Evolutionary conservation across 2,888 invertebrate species (phyloP), one percentile per base, ranked within the genome.

Genomic region (Caenorhabditis sulstoni): DNA sequence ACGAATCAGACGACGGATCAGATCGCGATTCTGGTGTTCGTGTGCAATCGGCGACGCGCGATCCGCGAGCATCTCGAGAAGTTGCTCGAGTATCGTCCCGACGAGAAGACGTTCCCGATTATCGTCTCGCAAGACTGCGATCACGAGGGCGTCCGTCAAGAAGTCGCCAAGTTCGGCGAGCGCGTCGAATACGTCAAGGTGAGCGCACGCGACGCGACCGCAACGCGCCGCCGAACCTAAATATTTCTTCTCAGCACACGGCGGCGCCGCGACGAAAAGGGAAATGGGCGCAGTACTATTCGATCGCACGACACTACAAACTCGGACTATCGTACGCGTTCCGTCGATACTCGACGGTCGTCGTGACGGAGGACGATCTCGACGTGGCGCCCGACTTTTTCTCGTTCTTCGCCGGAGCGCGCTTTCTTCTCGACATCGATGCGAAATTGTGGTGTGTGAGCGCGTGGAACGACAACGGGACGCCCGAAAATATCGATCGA

Each of bases 391-490:
- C 95, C 35, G 99, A 99, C 91, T 97, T 99, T 92, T 99, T 94
- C 91, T 96, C 97, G 90, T 99, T 97, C 91, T 99, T 99, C 92
- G 92, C 94, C 71, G 96, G 96, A n/a, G 95, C 96, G 1, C 94
- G 96, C 91, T 94, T 94, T 0, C 91, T 99, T 61, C 92, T 99
- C 18, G 92, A 93, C 55, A 93, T 93, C 83, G 99, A 99, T 91
- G 93, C 94, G 0, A 93, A 95, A 12, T 91, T 99, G 61, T 98
- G 96, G 96, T 99, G 99, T 90, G 94, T 98, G 82, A 98, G 97
- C 9, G 99, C 99, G 0, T 99, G 98, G 98, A 99, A 99, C 91
- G 99, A 99, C 91, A 99, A 99, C 91, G 99, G 99, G 20, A 97
- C 97, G 84, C 37, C 55, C 0, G 71, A 57, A 45, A 59, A 52